phyloP scores from a whole-genome alignment of 2,113 vertebrate genomes.

The Rattus rattus region DNA sequence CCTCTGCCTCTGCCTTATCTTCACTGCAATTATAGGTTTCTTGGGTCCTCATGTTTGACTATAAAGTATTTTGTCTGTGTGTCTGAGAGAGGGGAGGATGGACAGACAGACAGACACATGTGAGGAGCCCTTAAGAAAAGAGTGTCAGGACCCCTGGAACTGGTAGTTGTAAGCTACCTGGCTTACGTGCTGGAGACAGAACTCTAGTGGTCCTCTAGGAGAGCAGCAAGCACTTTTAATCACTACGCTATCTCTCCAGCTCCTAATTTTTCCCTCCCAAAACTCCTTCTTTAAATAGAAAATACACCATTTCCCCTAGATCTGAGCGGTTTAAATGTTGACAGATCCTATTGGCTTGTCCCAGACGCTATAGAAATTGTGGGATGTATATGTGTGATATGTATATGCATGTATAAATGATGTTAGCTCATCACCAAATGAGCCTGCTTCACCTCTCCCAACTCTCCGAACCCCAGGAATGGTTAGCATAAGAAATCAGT shows the following conservation, averaged over 20 bases:
- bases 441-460: background rate
- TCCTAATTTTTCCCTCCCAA: background rate
- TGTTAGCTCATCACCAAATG: background rate
- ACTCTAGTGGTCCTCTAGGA: background rate
- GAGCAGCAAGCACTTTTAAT: background rate
- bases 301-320: background rate
- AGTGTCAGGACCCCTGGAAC: too few species aligned
- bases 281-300: conserved; percentile 28
- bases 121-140: background rate
- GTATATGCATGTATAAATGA: too few species aligned
- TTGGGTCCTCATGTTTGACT: background rate
- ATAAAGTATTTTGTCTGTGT: background rate
- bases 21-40: background rate
- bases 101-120: background rate
- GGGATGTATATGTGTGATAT: background rate
- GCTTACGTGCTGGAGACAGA: background rate
- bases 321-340: conserved; percentile 20
- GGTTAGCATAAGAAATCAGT: background rate
- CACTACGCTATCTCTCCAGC: background rate
- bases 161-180: background rate
- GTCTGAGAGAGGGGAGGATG: background rate
- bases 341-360: background rate
- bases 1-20: background rate
- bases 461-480: background rate
- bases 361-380: background rate